Percentiles rank a stretch among this genome's conserved stretches.
phyloP scores from a whole-genome alignment of 2,888 invertebrate genomes.

The Salticus scenicus region DNA sequence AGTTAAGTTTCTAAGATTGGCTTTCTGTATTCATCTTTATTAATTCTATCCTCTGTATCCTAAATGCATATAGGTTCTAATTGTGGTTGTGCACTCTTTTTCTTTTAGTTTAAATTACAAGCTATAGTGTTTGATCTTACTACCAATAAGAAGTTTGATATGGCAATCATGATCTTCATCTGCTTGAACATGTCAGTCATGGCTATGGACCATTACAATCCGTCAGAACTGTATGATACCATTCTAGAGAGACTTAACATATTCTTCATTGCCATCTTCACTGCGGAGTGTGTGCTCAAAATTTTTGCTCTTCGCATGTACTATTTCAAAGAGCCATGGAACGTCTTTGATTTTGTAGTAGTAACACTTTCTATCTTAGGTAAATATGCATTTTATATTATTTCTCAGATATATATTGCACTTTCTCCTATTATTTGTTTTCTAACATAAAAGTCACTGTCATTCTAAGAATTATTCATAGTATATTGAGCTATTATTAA shows the following conservation, averaged over 20 bases:
- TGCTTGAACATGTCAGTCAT: conserved; percentile 98
- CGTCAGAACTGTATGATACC: conserved; percentile 80
- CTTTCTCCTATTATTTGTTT: too few species aligned
- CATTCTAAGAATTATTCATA: too few species aligned
- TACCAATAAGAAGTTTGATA: conserved; percentile 98
- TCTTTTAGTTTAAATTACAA: conserved; percentile 93
- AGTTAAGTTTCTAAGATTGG: too few species aligned
- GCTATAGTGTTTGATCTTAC: conserved; percentile 97
- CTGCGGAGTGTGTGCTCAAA: conserved; percentile 97
- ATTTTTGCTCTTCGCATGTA: conserved; percentile 97
- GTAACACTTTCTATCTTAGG: conserved; percentile 98
- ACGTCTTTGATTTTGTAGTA: conserved; percentile 99
- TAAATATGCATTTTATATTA: too few species aligned
- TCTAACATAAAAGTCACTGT: too few species aligned
- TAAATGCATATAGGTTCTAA: too few species aligned
- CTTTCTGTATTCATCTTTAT: too few species aligned
- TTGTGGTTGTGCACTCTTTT: background rate
- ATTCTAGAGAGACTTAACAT: conserved; percentile 95
- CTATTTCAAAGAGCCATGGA: conserved; percentile 99
- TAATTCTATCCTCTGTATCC: too few species aligned
- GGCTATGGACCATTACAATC: conserved; percentile 97
- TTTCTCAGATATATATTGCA: too few species aligned
- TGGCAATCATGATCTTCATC: conserved; percentile 99
- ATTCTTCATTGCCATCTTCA: conserved; percentile 99
- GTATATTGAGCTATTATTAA: too few species aligned